Percentiles rank a stretch among this genome's conserved stretches.
These are phyloP conservation scores for Tineola bisselliella DNA, from an alignment of 2,888 invertebrate species.

Conservation along the genomic window DNA sequence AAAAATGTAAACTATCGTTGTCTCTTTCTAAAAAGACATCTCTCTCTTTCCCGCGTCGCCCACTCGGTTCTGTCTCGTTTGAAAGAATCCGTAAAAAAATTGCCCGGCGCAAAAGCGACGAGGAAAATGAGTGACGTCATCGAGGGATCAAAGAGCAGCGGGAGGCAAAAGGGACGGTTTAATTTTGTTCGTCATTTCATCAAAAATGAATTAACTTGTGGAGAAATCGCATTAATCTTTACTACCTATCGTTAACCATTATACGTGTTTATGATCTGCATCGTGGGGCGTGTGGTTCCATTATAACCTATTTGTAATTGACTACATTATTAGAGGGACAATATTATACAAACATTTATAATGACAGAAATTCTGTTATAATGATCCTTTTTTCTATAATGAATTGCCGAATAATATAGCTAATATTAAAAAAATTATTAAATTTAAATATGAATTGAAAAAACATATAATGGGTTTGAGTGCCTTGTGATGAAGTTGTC, in stretches of 20 bases:
- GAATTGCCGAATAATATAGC: no score
- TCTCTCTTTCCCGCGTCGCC: neutral
- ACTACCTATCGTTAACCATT: neutral
- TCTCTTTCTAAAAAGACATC: neutral
- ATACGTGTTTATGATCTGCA: neutral
- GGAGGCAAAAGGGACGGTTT: constrained; percentile 1
- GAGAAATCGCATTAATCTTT: constrained; percentile 5
- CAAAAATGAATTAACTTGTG: constrained; percentile 1
- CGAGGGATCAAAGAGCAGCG: neutral
- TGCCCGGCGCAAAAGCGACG: neutral
- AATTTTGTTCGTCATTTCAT: neutral
- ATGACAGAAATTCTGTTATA: no score
- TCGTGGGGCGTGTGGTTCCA: no score
- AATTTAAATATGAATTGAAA: no score
- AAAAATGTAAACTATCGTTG: neutral
- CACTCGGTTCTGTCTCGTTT: neutral
- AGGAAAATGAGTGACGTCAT: constrained; percentile 3
- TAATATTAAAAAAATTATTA: no score
- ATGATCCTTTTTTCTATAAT: no score
- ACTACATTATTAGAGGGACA: no score
- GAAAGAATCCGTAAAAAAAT: neutral
- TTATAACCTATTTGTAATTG: no score
- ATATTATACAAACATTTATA: no score
- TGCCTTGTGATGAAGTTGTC: no score
- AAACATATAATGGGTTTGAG: no score